A percentile compares a stretch with the other conserved stretches of the same genome.
Evolutionary conservation across 2,888 invertebrate species (phyloP).

Genomic region (Herminia tarsipennalis): DNA sequence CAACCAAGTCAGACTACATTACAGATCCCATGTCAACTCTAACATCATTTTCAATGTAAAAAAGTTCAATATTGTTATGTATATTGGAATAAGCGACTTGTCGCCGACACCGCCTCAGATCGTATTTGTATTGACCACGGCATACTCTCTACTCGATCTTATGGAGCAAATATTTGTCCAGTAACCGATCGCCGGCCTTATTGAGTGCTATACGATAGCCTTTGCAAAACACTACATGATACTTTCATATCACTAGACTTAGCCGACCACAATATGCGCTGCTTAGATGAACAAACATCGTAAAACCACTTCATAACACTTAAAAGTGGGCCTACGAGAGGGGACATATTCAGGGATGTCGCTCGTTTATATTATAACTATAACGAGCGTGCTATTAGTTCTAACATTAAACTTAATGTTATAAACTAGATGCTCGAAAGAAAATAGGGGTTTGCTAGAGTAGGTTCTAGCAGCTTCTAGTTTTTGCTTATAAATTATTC

Average conservation of each 20-base stretch:
- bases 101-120: slow-evolving; percentile 46
- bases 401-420: too few species aligned
- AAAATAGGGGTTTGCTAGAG: too few species aligned
- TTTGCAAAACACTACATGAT: slow-evolving; percentile 62
- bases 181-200: slow-evolving; percentile 70
- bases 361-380: neutral
- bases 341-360: neutral
- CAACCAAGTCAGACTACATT: neutral
- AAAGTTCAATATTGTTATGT: neutral
- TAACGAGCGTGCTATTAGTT: too few species aligned
- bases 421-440: too few species aligned
- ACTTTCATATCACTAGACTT: slow-evolving; percentile 42
- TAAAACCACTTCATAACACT: slow-evolving; percentile 17
- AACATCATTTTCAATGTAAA: neutral
- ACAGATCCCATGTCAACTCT: neutral
- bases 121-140: slow-evolving; percentile 70
- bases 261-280: slow-evolving; percentile 10
- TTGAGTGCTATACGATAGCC: slow-evolving; percentile 69
- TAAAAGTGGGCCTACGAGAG: slow-evolving; percentile 5
- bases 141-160: slow-evolving; percentile 57
- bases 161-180: slow-evolving; percentile 72
- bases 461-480: too few species aligned
- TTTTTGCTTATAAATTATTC: too few species aligned
- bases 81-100: slow-evolving; percentile 16
- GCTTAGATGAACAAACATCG: slow-evolving; percentile 20